Evolutionary conservation across 2,888 invertebrate genomes (phyloP).

Genomic region (Agonopterix subpropinquella): DNA sequence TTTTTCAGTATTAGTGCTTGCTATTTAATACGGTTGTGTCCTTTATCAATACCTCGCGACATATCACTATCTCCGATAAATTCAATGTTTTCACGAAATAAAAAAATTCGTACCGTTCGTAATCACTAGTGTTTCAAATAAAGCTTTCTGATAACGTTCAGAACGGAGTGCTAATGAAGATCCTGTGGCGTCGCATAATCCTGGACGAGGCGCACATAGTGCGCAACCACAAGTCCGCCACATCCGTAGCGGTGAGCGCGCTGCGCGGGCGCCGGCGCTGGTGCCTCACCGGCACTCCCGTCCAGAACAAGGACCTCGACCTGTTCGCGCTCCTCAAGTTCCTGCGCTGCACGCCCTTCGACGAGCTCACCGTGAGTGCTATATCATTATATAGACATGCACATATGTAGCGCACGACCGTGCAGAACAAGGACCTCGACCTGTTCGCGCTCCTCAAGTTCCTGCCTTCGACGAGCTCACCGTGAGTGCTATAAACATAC

Average conservation of each 20-base stretch:
- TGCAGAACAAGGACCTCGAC: conserved; percentile 94
- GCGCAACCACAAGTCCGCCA: conserved; percentile 89
- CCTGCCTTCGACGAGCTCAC: conserved; percentile 90
- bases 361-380: conserved; percentile 80
- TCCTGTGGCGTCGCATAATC: conserved; percentile 91
- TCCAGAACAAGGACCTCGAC: conserved; percentile 94
- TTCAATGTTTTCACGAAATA: too few relatives aligned
- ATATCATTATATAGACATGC: too few relatives aligned
- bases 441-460: conserved; percentile 89
- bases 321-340: conserved; percentile 89
- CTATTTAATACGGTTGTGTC: too few relatives aligned
- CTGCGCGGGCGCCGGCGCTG: conserved; percentile 76
- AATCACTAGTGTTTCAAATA: neutral
- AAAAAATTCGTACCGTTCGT: too few relatives aligned
- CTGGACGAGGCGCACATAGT: conserved; percentile 96
- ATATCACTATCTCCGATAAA: too few relatives aligned
- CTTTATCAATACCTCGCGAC: too few relatives aligned
- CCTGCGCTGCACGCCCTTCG: conserved; percentile 90
- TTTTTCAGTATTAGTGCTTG: too few relatives aligned
- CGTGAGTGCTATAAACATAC: conserved; percentile 29
- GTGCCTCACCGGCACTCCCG: conserved; percentile 94
- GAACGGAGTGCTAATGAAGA: conserved; percentile 77
- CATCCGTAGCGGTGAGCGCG: conserved; percentile 81
- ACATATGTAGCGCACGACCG: too few relatives aligned
- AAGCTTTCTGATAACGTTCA: conserved; percentile 21